phyloP scores from a whole-genome alignment of 2,888 invertebrate genomes.

The Lathronympha strigana region DNA sequence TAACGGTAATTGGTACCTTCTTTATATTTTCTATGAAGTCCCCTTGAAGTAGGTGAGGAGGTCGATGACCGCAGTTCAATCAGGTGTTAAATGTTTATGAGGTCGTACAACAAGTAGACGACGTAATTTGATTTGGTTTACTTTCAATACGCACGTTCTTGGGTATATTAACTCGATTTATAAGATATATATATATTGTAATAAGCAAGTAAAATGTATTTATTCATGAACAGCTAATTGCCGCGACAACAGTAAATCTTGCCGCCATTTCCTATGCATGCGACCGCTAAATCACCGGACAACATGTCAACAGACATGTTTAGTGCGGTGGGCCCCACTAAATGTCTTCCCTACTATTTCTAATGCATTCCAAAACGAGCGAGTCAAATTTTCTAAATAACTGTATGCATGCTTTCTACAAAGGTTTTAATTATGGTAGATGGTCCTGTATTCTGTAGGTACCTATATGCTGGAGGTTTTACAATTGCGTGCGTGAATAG shows the following conservation, averaged over 20 bases:
- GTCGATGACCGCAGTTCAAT: slow-evolving; percentile 6
- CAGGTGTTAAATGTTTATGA: slow-evolving; percentile 1
- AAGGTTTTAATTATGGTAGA: too few relatives aligned
- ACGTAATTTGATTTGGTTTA: neutral
- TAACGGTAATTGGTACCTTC: slow-evolving; percentile 20
- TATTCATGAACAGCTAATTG: slow-evolving; percentile 9
- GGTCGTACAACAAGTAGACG: neutral
- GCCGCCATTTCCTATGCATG: slow-evolving; percentile 1
- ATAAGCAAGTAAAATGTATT: neutral
- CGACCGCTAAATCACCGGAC: slow-evolving; percentile 5
- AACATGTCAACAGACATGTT: slow-evolving; percentile 22
- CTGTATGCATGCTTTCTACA: too few relatives aligned
- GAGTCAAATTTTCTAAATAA: too few relatives aligned
- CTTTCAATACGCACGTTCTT: neutral
- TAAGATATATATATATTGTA: too few relatives aligned
- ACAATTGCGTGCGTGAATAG: too few relatives aligned
- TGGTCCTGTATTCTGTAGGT: too few relatives aligned
- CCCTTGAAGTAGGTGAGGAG: slow-evolving; percentile 27
- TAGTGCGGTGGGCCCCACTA: neutral
- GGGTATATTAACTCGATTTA: neutral
- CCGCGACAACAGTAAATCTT: slow-evolving; percentile 18
- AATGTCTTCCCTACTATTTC: too few relatives aligned
- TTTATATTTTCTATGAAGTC: slow-evolving; percentile 10
- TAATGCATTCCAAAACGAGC: too few relatives aligned
- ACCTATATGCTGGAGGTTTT: too few relatives aligned